Evolutionary conservation across 2,797 vertebrate genomes (phyloP).

Genomic region (Pelobates cultripes): DNA sequence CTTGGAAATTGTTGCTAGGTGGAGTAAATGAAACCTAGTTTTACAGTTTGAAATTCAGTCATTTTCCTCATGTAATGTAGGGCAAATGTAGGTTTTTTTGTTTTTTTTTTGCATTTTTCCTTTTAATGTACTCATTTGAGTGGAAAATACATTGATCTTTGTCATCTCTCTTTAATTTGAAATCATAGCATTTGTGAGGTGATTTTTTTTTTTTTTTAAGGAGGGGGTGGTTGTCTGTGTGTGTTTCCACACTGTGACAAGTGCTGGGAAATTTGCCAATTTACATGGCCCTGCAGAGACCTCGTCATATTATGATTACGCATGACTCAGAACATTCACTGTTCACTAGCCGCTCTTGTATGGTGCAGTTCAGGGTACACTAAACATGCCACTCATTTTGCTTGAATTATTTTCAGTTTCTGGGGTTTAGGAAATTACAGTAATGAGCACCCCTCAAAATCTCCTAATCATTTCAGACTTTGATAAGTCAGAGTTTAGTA

Average conservation of each 20-base stretch:
- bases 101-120: neutral
- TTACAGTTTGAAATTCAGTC: slow-evolving; percentile 12
- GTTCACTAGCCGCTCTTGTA: slow-evolving; percentile 63
- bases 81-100: too few species aligned
- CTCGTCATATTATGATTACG: slow-evolving; percentile 72
- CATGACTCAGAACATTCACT: slow-evolving; percentile 65
- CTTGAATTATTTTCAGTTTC: slow-evolving; percentile 53
- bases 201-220: slow-evolving; percentile 60
- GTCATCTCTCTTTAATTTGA: too few species aligned
- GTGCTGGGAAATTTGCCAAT: slow-evolving; percentile 73
- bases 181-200: too few species aligned
- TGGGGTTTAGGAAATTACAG: slow-evolving; percentile 53
- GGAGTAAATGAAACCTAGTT: slow-evolving; percentile 43
- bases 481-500: slow-evolving; percentile 36
- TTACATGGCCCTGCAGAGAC: slow-evolving; percentile 63
- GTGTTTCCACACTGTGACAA: slow-evolving; percentile 72
- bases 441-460: slow-evolving; percentile 40
- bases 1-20: slow-evolving; percentile 63
- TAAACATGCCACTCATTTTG: slow-evolving; percentile 47
- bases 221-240: slow-evolving; percentile 7
- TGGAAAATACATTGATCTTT: slow-evolving; percentile 56
- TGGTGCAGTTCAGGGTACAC: slow-evolving; percentile 58
- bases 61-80: too few species aligned
- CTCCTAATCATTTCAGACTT: slow-evolving; percentile 37
- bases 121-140: slow-evolving; percentile 14